Evolutionary conservation across 2,113 vertebrate genomes (phyloP).

Genomic region (Dissostichus mawsoni): DNA sequence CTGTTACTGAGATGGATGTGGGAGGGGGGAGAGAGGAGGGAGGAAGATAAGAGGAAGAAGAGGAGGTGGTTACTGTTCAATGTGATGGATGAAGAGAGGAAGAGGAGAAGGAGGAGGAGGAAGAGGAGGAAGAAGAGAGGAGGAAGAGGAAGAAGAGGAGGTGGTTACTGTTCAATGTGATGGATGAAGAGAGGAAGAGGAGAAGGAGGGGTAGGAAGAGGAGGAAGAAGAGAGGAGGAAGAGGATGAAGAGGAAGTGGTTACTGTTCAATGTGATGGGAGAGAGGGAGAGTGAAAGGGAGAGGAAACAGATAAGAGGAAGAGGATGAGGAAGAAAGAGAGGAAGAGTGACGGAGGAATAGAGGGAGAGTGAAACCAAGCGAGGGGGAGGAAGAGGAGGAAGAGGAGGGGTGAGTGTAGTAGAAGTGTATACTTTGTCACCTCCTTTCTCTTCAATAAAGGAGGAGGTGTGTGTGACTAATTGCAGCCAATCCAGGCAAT

Average conservation of each 20-base stretch:
- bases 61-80: not conserved
- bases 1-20: slow-evolving; percentile 64
- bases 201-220: not conserved
- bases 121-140: not conserved
- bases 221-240: not conserved
- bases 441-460: slow-evolving; percentile 16
- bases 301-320: not conserved
- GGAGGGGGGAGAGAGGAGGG: too few species aligned
- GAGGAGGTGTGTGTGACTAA: slow-evolving; percentile 44
- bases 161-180: not conserved
- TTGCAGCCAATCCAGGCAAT: slow-evolving; percentile 33
- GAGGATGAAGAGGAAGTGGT: not conserved
- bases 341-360: not conserved
- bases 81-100: not conserved
- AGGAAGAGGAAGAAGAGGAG: too few species aligned
- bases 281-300: too few species aligned
- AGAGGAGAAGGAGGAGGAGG: not conserved
- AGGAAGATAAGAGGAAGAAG: not conserved
- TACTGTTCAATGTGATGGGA: too few species aligned
- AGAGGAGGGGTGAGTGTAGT: not conserved
- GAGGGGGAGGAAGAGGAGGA: too few species aligned
- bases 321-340: not conserved
- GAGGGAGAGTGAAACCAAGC: too few species aligned
- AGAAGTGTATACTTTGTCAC: slow-evolving; percentile 1
- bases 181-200: too few species aligned